phyloP scores from a whole-genome alignment of 2,113 vertebrate species.

The Rhinolophus sinicus region DNA sequence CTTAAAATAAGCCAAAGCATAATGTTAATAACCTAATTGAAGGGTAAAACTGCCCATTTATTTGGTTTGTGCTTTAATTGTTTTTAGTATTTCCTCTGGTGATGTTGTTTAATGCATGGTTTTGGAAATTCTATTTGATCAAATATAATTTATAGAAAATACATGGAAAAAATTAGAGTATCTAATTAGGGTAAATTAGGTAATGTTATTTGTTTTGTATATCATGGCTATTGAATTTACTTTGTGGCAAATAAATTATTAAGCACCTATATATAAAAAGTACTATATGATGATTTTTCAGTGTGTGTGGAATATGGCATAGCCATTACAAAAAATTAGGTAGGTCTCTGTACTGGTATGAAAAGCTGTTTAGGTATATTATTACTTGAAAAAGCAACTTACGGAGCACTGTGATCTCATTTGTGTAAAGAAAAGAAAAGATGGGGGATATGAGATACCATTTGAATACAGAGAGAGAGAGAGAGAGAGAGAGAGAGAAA shows the following conservation, averaged over 20 bases:
- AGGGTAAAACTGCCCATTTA: not conserved
- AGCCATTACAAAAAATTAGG: not conserved
- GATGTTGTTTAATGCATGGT: not conserved
- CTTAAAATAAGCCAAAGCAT: not conserved
- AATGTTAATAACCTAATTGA: not conserved
- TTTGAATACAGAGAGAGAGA: not conserved
- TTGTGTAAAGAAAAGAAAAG: not conserved
- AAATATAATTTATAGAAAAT: not conserved
- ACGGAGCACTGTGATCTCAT: not conserved
- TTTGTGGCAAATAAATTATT: not conserved
- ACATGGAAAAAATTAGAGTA: not conserved
- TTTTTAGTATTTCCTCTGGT: constrained; percentile 5
- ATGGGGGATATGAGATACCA: not conserved
- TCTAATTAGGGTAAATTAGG: not conserved
- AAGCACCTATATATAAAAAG: not conserved
- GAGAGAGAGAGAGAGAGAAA: too few relatives aligned
- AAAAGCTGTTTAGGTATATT: not conserved
- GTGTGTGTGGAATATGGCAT: not conserved
- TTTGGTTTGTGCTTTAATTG: constrained; percentile 8
- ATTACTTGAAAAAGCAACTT: not conserved
- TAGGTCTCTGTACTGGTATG: not conserved
- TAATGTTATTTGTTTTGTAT: not conserved
- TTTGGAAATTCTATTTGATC: not conserved
- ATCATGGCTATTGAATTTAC: not conserved
- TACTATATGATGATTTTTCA: not conserved